Percentiles rank a stretch among this genome's conserved stretches.
These are phyloP conservation scores for Rhabditoides inermis DNA, from an alignment of 2,888 invertebrate genomes.

Conservation along the genomic window DNA sequence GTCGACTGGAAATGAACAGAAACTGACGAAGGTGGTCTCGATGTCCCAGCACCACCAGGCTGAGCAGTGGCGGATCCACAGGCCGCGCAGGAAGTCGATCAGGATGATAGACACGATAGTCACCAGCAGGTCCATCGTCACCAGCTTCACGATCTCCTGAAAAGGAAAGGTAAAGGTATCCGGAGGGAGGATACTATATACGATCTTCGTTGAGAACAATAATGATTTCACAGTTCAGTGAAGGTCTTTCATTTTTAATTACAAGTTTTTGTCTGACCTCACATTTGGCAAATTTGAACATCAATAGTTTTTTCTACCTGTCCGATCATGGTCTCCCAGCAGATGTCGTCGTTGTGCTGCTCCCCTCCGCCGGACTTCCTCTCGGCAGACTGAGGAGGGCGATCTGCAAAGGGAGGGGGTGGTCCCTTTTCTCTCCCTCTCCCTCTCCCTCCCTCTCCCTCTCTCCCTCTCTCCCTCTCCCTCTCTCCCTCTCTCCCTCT, in stretches of 20 bases:
- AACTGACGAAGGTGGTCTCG: conserved; percentile 72
- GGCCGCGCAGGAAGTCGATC: conserved; percentile 81
- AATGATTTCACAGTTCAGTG: too few species aligned
- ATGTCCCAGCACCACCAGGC: conserved; percentile 94
- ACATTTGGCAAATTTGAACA: background rate
- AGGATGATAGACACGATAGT: conserved; percentile 73
- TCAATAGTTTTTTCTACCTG: conserved; percentile 58
- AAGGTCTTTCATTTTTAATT: background rate
- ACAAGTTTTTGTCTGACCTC: background rate
- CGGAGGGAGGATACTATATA: too few species aligned
- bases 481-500: background rate
- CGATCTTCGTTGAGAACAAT: too few species aligned
- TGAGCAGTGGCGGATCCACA: conserved; percentile 71
- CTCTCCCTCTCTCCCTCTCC: background rate
- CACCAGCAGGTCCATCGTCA: conserved; percentile 85
- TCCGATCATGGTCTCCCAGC: conserved; percentile 97
- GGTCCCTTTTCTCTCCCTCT: background rate
- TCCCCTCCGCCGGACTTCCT: conserved; percentile 11
- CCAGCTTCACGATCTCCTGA: conserved; percentile 79
- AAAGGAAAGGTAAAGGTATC: too few species aligned
- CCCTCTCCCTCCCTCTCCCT: background rate
- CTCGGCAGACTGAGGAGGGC: too few species aligned
- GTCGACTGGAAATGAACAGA: background rate
- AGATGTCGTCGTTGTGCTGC: conserved; percentile 57
- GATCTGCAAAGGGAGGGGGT: too few species aligned